Conservation (phyloP, 2,113 vertebrate species). For the Tychaedon coryphoeus region DNA sequence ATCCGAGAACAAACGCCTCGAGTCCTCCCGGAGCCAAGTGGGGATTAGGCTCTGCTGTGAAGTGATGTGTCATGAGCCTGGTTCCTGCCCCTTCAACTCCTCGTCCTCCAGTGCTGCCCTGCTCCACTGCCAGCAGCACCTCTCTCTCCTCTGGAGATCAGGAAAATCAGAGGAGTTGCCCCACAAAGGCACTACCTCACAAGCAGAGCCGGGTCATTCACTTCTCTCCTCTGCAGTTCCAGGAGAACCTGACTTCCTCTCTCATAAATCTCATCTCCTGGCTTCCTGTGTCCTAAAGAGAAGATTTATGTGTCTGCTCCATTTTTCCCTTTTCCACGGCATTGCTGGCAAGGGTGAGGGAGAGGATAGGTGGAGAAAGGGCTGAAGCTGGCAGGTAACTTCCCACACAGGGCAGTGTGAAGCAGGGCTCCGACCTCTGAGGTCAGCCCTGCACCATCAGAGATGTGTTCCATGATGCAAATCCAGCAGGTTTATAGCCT, state of each 20-base stretch:
- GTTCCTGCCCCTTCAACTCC: not conserved
- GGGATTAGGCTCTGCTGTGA: not conserved
- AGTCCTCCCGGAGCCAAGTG: not conserved
- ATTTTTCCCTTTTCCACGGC: not conserved
- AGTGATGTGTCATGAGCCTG: not conserved
- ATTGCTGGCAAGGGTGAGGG: not conserved
- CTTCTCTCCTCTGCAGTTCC: not conserved
- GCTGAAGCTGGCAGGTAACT: not conserved
- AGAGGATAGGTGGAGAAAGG: not conserved
- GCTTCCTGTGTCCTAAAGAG: not conserved
- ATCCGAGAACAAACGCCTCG: accelerated
- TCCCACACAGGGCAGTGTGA: not conserved
- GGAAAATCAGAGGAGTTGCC: not conserved
- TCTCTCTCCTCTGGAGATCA: not conserved
- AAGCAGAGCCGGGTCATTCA: not conserved
- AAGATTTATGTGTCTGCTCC: conserved; percentile 54
- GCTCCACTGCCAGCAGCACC: not conserved
- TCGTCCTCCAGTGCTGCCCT: not conserved
- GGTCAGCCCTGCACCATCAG: not conserved
- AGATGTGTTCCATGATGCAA: not conserved
- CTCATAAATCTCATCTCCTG: conserved; percentile 47
- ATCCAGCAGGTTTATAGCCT: not conserved
- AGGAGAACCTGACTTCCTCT: conserved; percentile 3
- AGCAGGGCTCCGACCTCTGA: not conserved
- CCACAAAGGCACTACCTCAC: not conserved